phyloP scores from a whole-genome alignment of 2,113 vertebrate genomes.

The Antigone vipio region DNA sequence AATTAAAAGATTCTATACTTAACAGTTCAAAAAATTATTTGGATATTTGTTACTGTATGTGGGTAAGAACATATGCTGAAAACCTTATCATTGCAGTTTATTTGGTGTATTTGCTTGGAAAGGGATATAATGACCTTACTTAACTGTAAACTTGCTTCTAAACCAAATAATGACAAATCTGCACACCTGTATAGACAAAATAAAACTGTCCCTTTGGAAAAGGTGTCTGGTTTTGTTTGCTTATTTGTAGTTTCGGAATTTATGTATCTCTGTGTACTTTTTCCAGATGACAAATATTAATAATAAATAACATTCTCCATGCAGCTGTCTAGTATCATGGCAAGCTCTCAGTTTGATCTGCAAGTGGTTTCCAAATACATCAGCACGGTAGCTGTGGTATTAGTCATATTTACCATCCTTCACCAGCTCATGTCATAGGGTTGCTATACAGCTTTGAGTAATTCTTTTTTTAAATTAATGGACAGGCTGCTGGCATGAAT shows the following conservation, averaged over 20 bases:
- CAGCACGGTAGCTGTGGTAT: not conserved
- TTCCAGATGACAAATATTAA: conserved; percentile 13
- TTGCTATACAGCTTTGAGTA: not conserved
- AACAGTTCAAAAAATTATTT: not conserved
- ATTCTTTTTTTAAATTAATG: not conserved
- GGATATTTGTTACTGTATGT: not conserved
- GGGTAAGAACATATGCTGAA: not conserved
- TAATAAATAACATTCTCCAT: not conserved
- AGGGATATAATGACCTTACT: not conserved
- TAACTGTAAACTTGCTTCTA: not conserved
- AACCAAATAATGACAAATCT: not conserved
- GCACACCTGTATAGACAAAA: conserved; percentile 2
- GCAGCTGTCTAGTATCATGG: not conserved
- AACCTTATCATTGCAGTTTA: not conserved
- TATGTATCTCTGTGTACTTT: not conserved
- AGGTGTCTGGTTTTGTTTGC: not conserved
- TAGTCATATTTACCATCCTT: not conserved
- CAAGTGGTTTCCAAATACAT: conserved; percentile 18
- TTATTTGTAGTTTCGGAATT: not conserved
- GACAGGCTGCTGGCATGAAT: not conserved
- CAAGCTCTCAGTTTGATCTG: conserved; percentile 26
- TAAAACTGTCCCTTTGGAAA: not conserved
- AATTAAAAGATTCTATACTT: not conserved
- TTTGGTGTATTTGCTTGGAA: not conserved
- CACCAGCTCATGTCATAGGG: not conserved